Conservation (phyloP, 2,113 vertebrate species). For the Perca fluviatilis region DNA sequence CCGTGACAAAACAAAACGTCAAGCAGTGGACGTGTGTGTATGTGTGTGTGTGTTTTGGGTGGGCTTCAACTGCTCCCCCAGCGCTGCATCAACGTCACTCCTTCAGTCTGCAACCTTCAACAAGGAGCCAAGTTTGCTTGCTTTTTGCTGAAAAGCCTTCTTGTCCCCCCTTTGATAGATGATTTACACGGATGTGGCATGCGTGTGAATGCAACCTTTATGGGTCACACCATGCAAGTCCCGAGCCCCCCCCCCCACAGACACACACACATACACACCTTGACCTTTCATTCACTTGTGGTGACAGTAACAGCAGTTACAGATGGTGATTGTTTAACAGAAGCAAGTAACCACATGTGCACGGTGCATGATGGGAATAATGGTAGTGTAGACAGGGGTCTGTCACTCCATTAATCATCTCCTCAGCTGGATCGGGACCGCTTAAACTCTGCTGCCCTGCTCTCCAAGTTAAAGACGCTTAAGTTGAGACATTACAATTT, state of each 20-base stretch:
- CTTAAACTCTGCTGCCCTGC: not conserved
- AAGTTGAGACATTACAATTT: not conserved
- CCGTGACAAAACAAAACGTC: conserved; percentile 81
- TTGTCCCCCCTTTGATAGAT: conserved; percentile 45
- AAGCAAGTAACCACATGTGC: not conserved
- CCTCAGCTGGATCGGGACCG: not conserved
- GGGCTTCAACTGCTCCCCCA: conserved; percentile 54
- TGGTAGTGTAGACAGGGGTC: not conserved
- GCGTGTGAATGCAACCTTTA: conserved; percentile 48
- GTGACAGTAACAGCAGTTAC: not conserved
- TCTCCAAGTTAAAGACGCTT: no score
- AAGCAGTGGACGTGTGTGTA: conserved; percentile 61
- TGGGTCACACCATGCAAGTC: conserved; percentile 1
- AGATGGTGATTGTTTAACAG: not conserved
- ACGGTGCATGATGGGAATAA: conserved; percentile 4
- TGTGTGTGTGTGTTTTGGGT: conserved; percentile 57
- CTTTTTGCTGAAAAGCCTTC: conserved; percentile 45
- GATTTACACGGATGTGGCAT: conserved; percentile 42
- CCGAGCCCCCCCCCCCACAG: not conserved
- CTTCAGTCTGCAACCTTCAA: conserved; percentile 49
- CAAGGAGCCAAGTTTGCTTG: conserved; percentile 30
- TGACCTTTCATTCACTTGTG: not conserved
- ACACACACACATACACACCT: conserved; percentile 2
- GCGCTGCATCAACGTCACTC: conserved; percentile 58
- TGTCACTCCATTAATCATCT: not conserved